Evolutionary conservation across 2,113 vertebrate species (phyloP), one percentile per base, ranked within the genome.

Genomic region (Chascanopsetta lugubris): DNA sequence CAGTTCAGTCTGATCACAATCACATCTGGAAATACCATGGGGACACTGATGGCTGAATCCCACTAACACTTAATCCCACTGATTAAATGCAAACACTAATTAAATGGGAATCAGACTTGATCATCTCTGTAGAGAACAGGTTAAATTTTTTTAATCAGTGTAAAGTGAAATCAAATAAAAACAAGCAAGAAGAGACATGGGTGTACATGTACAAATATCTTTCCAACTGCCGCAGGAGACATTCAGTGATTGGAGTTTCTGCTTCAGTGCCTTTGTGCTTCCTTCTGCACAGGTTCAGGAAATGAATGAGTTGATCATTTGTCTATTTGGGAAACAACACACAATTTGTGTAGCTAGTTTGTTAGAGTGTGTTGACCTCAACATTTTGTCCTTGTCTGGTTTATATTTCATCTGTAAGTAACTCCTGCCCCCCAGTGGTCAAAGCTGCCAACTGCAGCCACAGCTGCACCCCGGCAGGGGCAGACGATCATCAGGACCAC

Each of bases 361-460:
- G 32, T 34, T 11, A 34, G 42, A n/a, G n/a, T n/a, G n/a, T n/a
- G n/a, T 48, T 6, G 24, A 40, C 43, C 60, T 76, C n/a, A 42
- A 43, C 66, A 34, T 63, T 80, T 81, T 85, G 70, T 83, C 72
- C 61, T 21, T 18, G 1, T 5, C 6, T 1, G 11, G 30, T 25
- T 27, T 11, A 8, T 4, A 69, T 4, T 20, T 12, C 49, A 24
- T 25, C 18, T 20, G 32, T 69, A 72, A 69, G 50, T 56, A 72
- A 30, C 70, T 84, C 83, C 82, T 89, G 80, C 88, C 72, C 80
- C 60, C 88, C 2, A 76, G 75, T 70, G 87, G 79, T 17, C 29
- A 47, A 20, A 60, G 2, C 2, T 2, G 0, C 2, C 18, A 15
- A 74, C 32, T 73, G 50, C 47, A 21, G 12, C n/a, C 15, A 17